These are phyloP conservation scores for Apostichopus japonicus DNA, from an alignment of 35 echinoderm and acorn worm genomes.

Conservation along the genomic window DNA sequence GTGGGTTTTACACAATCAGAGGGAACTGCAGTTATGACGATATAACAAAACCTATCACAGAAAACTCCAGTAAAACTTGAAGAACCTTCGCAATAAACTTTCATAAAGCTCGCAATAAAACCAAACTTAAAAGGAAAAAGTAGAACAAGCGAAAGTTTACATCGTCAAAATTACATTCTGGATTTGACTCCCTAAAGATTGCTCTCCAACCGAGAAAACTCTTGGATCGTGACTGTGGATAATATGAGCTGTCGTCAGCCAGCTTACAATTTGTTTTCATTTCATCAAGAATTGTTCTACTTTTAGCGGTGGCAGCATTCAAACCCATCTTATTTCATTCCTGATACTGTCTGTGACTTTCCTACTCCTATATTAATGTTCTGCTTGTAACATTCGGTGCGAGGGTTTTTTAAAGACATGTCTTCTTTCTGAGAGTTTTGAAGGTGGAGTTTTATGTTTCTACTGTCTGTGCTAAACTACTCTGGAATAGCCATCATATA, in stretches of 20 bases:
- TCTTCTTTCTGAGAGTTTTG: not conserved
- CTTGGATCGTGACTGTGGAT: not conserved
- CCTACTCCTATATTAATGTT: not conserved
- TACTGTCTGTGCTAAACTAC: not conserved
- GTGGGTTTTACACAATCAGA: too few species aligned
- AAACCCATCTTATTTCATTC: not conserved
- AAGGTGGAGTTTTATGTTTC: not conserved
- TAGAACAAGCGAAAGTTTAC: too few species aligned
- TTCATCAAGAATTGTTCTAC: not conserved
- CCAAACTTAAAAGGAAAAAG: too few species aligned
- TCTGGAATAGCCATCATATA: not conserved
- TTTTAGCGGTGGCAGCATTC: not conserved
- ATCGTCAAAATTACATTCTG: too few species aligned
- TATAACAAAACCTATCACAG: too few species aligned
- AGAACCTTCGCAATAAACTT: too few species aligned
- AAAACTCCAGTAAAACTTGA: too few species aligned
- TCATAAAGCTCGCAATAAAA: too few species aligned
- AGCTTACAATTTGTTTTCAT: not conserved
- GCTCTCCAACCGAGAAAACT: not conserved
- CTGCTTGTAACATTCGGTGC: too few species aligned
- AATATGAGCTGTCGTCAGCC: not conserved
- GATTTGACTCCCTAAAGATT: too few species aligned
- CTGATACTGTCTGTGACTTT: not conserved
- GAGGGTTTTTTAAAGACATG: too few species aligned
- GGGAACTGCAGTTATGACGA: too few species aligned